Evolutionary conservation across 2,797 vertebrate genomes (phyloP), one percentile per base, ranked within the genome.

Genomic region (Dermochelys coriacea): DNA sequence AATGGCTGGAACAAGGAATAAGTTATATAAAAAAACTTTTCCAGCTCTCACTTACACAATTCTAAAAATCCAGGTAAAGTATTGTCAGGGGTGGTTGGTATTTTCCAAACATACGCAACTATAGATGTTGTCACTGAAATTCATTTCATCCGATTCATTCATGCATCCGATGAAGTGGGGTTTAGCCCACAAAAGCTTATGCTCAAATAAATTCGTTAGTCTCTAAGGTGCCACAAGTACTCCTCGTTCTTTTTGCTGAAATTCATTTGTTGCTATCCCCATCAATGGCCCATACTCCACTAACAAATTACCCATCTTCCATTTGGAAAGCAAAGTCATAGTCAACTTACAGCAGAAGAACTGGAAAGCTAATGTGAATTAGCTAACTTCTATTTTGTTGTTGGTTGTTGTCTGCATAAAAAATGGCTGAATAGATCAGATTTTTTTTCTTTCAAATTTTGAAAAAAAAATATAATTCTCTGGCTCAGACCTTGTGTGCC

Each of bases 401-500:
- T 3, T 93, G 68, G 91, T 71, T 88, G 4, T 59, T 89, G 11
- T 79, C 87, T 93, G 64, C 75, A 94, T 31, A 64, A 84, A 93
- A 78, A 87, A 93, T 88, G 79, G 52, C 34, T 96, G 87, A 96
- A 89, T 0, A 78, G 75, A 94, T 78, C 85, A 85, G 83, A 81
- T 23, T 29, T 47, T 14, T 87, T 49, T 61, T 23, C 68, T 80
- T 93, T 94, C 71, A 93, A 80, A 89, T 96, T 97, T 94, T 64
- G 83, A 25, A 90, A 55, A 51, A 68, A 78, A 75, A 45, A 37
- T 8, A 57, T 93, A 91, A 64, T 91, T 95, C 55, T 90, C 91
- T 86, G 51, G 92, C 92, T 97, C 93, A 98, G 96, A 97, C 88
- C 95, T 97, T 97, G 86, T 85, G 89, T 85, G 89, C 94, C 93